A percentile compares a stretch with the other conserved stretches of the same genome.
Conservation (phyloP, 2,797 vertebrate species). For the Garrulus glandarius region DNA sequence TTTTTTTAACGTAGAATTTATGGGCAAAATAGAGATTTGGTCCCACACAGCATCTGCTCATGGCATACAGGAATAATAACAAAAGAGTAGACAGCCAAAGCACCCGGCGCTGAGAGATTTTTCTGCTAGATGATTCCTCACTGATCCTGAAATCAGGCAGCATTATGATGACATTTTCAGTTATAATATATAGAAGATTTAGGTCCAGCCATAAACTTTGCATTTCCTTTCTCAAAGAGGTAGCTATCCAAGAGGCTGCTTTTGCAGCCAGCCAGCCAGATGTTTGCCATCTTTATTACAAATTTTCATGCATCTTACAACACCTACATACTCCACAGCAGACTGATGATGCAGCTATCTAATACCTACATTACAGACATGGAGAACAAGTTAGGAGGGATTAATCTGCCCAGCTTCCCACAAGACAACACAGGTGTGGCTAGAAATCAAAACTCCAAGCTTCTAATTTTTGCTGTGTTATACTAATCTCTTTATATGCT, state of each 20-base stretch:
- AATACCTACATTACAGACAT: neutral
- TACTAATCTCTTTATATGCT: neutral
- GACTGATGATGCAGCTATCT: neutral
- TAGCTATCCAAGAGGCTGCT: neutral
- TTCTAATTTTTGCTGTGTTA: neutral
- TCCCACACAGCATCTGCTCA: neutral
- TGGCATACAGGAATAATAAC: neutral
- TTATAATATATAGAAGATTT: neutral
- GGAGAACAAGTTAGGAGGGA: constrained; percentile 29
- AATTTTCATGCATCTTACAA: constrained; percentile 15
- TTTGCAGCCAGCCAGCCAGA: constrained; percentile 1
- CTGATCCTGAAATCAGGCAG: neutral
- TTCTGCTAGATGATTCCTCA: neutral
- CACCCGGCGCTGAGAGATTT: neutral
- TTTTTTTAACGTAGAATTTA: neutral
- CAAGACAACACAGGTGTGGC: neutral
- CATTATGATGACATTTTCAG: neutral
- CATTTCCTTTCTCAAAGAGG: neutral
- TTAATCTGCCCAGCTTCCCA: constrained; percentile 29
- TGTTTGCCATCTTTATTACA: constrained; percentile 7
- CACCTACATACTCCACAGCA: neutral
- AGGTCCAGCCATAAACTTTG: neutral
- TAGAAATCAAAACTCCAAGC: neutral
- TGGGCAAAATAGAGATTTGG: neutral
- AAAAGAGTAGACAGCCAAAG: neutral